These are phyloP conservation scores for Leptinotarsa tumamoca DNA, from an alignment of 2,888 invertebrate species.

Conservation along the genomic window DNA sequence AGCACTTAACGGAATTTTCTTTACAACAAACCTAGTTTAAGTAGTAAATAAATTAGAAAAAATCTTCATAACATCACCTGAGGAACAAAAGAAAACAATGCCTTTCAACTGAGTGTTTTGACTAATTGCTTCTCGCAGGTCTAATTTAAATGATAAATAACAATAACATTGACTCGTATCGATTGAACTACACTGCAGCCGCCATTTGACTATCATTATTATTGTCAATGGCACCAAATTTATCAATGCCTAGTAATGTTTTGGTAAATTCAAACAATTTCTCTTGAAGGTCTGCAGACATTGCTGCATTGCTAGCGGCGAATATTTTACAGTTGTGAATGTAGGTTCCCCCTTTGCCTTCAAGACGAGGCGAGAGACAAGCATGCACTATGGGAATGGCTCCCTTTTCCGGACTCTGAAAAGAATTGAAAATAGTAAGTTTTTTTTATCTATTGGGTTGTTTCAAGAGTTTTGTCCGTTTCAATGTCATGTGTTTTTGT, in stretches of 20 bases:
- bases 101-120: no score
- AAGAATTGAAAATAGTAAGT: conserved; percentile 39
- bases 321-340: conserved; percentile 80
- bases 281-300: conserved; percentile 68
- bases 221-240: conserved; percentile 63
- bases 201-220: not conserved
- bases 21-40: no score
- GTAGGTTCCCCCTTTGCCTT: conserved; percentile 84
- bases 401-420: conserved; percentile 81
- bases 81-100: no score
- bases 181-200: no score
- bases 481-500: not conserved
- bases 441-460: no score
- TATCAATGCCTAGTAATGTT: conserved; percentile 70
- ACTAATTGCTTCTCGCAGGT: no score
- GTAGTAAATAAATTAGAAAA: no score
- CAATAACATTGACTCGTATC: no score
- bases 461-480: not conserved
- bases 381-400: conserved; percentile 83
- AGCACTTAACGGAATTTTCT: no score
- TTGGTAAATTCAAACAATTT: conserved; percentile 78
- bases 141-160: no score
- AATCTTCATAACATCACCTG: no score
- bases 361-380: conserved; percentile 79
- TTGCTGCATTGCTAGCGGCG: conserved; percentile 69